Base-by-base conservation (phyloP, 1,140 invertebrate genomes). In the Rhyacophila brunnea region DNA sequence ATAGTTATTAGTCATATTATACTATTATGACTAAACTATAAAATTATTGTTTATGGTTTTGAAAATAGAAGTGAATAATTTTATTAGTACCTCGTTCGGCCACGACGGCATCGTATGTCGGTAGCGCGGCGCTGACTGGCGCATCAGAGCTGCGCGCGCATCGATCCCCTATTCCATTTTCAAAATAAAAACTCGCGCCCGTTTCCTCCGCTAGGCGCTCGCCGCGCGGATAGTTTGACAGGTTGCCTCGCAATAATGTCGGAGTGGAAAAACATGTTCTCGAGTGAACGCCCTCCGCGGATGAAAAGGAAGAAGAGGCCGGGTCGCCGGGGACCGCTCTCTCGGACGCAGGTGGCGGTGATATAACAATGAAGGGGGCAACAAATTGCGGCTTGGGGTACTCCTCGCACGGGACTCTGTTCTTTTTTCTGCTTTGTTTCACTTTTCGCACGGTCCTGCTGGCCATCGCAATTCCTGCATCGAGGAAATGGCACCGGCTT, bases 361-460 rank as follows among this genome's bases (percentile, higher is more conserved):
- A 75, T 7, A 76, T 68, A 17, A 76, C 64, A 54, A 76, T 74
- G 6, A 46, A 60, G 67, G 66, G 32, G 71, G 73, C 19, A 71
- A 60, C 20, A 62, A 62, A 63, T 67, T 62, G 14, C 14, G 10
- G 47, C 66, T 36, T 18, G 32, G 32, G 18, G 18, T 13, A 20
- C 18, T 9, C 23, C 36, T 62, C 14, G 34, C 13, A n/a, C 32
- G 43, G 35, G 19, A 38, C 28, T 19, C 38, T 50, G 42, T 49
- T 52, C 66, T 72, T 78, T 20, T 56, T 66, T 68, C 70, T 73
- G 53, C 66, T 67, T 49, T 74, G 70, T 65, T 79, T 79, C 38
- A 79, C 63, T 71, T 72, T 74, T 56, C 74, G 74, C 56, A 79
- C 75, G 59, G 72, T 78, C 59, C 63, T 32, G 28, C 71, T 78